Percentiles rank a stretch among this genome's conserved stretches.
phyloP scores from a whole-genome alignment of 2,888 invertebrate species.

The Rhingia campestris region DNA sequence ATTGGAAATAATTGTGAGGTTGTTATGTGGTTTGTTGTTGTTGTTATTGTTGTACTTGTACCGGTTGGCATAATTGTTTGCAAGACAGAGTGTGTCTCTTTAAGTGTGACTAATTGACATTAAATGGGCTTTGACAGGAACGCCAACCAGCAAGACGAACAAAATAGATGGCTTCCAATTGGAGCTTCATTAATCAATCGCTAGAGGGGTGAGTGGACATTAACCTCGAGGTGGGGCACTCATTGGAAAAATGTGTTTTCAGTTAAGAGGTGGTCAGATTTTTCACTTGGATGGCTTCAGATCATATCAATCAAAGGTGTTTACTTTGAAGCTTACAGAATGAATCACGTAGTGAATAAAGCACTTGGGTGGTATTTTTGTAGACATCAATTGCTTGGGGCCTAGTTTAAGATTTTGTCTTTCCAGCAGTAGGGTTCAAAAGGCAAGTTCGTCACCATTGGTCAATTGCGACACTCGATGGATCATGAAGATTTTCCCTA shows the following conservation, averaged over 20 bases:
- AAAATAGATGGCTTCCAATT: background rate
- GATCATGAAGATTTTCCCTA: too few relatives aligned
- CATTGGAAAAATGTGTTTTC: background rate
- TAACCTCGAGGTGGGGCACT: background rate
- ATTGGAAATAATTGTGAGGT: conserved; percentile 40
- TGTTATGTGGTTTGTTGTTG: background rate
- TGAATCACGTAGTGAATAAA: too few relatives aligned
- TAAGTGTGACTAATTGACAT: conserved; percentile 49
- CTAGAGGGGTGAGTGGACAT: background rate
- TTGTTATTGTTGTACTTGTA: background rate
- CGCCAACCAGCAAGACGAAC: background rate
- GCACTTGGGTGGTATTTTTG: too few relatives aligned
- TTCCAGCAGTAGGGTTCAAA: too few relatives aligned
- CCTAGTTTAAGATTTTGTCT: too few relatives aligned
- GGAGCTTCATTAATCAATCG: background rate
- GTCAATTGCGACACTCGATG: too few relatives aligned
- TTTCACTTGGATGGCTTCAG: too few relatives aligned
- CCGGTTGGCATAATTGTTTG: conserved; percentile 32
- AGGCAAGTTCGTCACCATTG: too few relatives aligned
- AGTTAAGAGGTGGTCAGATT: too few relatives aligned
- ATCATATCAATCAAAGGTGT: too few relatives aligned
- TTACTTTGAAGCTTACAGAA: too few relatives aligned
- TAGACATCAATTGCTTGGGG: too few relatives aligned
- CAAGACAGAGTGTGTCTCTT: conserved; percentile 2
- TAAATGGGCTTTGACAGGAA: conserved; percentile 17